phyloP scores from a whole-genome alignment of 35 echinoderm and acorn worm genomes.

The Patiria miniata region DNA sequence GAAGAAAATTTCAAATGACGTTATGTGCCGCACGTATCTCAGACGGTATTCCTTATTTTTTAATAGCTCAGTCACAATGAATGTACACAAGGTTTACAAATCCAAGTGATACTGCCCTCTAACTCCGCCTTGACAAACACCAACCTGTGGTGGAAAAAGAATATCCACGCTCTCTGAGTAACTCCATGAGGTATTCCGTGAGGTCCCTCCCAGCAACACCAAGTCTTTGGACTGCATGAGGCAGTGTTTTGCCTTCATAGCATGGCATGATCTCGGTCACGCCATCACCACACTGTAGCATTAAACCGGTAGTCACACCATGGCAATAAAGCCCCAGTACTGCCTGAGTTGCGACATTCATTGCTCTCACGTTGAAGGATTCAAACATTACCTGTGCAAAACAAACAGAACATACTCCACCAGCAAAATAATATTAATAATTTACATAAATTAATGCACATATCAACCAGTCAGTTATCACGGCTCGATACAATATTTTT shows the following conservation, averaged over 20 bases:
- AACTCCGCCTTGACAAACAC: neutral
- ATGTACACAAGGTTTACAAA: too few species aligned
- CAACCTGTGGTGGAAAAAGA: conserved; percentile 18
- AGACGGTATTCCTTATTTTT: too few species aligned
- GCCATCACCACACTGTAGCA: conserved; percentile 42
- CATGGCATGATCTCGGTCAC: conserved; percentile 31
- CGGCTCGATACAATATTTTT: too few species aligned
- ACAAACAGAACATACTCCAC: neutral
- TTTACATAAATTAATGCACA: too few species aligned
- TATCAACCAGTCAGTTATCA: too few species aligned
- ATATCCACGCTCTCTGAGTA: conserved; percentile 13
- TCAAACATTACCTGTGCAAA: conserved; percentile 46
- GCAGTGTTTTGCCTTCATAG: conserved; percentile 1
- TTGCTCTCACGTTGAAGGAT: conserved; percentile 28
- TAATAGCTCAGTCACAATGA: too few species aligned
- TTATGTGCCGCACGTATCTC: too few species aligned
- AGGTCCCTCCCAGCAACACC: conserved; percentile 33
- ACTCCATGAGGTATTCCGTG: conserved; percentile 21
- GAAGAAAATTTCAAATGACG: too few species aligned
- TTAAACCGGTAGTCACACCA: neutral
- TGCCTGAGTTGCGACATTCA: conserved; percentile 34
- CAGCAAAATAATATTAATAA: neutral
- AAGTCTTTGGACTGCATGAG: neutral
- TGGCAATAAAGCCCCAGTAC: conserved; percentile 35
- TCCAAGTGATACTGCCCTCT: too few species aligned